A percentile compares a stretch with the other conserved stretches of the same genome.
phyloP scores from a whole-genome alignment of 2,113 vertebrate species.

The Alectura lathami region DNA sequence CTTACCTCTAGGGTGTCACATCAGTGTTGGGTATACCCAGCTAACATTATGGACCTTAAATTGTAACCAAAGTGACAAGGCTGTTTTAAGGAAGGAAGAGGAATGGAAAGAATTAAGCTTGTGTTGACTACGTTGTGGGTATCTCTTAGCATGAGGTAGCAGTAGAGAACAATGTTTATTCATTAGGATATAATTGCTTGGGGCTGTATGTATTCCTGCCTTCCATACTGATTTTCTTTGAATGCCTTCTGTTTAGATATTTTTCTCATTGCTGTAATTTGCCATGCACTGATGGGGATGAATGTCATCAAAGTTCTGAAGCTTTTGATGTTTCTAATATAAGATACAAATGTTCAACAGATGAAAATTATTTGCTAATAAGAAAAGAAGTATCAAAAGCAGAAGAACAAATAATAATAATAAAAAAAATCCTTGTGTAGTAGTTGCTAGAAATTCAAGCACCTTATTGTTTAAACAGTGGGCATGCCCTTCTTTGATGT shows the following conservation, averaged over 20 bases:
- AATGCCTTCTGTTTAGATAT: slow-evolving; percentile 38
- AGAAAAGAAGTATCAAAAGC: slow-evolving; percentile 57
- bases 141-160: slow-evolving; percentile 36
- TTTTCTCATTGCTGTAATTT: slow-evolving; percentile 17
- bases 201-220: slow-evolving; percentile 7
- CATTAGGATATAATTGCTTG: slow-evolving; percentile 31
- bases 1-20: not conserved
- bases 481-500: slow-evolving; percentile 18
- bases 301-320: slow-evolving; percentile 57
- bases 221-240: slow-evolving; percentile 43
- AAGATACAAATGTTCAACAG: slow-evolving; percentile 48
- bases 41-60: not conserved
- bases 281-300: slow-evolving; percentile 29
- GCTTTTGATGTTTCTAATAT: slow-evolving; percentile 59
- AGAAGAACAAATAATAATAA: slow-evolving; percentile 7
- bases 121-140: not conserved
- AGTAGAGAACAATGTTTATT: slow-evolving; percentile 52
- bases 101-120: slow-evolving; percentile 44
- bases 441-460: slow-evolving; percentile 15
- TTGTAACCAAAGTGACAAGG: not conserved
- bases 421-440: not conserved
- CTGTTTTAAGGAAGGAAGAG: not conserved
- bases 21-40: not conserved
- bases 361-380: slow-evolving; percentile 64
- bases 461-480: not conserved